Evolutionary conservation across 2,888 invertebrate genomes (phyloP).

Genomic region (Galerucella pusilla): DNA sequence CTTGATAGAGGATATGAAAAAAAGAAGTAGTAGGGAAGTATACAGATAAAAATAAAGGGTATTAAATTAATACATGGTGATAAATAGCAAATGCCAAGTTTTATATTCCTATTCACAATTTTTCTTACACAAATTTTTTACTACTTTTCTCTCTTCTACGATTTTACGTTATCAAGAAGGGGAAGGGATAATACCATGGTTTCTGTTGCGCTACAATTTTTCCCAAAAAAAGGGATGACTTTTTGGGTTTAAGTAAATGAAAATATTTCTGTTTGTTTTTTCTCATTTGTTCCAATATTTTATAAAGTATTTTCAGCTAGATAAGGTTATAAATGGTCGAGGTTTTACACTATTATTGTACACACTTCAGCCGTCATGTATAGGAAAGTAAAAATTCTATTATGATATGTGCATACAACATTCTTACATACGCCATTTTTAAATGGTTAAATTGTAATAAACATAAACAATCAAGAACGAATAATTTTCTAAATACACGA

Average conservation of each 20-base stretch:
- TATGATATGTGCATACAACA: constrained; percentile 65
- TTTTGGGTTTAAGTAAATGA: background rate
- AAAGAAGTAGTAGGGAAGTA: too few species aligned
- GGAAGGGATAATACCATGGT: too few species aligned
- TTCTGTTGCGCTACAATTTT: too few species aligned
- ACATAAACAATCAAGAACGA: constrained; percentile 30
- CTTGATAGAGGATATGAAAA: too few species aligned
- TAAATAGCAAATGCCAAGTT: too few species aligned
- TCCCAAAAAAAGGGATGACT: too few species aligned
- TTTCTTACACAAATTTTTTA: too few species aligned
- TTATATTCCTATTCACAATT: too few species aligned
- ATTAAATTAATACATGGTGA: too few species aligned
- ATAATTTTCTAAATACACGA: background rate
- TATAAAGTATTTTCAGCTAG: constrained; percentile 49
- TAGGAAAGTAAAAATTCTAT: constrained; percentile 65
- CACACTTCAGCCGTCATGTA: constrained; percentile 59
- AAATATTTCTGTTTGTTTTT: background rate
- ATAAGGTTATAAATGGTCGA: constrained; percentile 59
- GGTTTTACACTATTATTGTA: constrained; percentile 59
- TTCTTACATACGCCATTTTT: constrained; percentile 56
- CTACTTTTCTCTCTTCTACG: too few species aligned
- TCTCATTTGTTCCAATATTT: constrained; percentile 43
- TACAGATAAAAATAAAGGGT: too few species aligned
- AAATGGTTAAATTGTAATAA: constrained; percentile 40
- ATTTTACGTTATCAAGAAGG: too few species aligned